Base-by-base conservation (phyloP, 2,113 vertebrate genomes). In the Spilogale gracilis region DNA sequence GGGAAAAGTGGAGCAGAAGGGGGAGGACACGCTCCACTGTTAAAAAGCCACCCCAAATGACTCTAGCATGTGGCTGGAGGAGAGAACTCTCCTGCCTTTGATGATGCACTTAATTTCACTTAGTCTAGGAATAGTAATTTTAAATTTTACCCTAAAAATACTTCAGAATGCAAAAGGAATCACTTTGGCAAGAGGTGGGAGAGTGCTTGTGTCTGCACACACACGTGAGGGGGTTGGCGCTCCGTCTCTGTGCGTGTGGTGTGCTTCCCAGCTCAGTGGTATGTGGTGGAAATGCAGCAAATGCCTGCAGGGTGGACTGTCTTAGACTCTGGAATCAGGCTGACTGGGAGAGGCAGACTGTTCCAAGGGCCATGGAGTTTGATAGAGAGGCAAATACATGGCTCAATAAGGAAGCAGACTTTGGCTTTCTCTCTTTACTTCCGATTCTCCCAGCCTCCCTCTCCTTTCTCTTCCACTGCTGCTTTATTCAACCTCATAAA, bases 401-500 rank as follows among this genome's bases (percentile, higher is more conserved):
- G 52, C 74, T 94, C 61, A 79, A 11, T 25, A 25, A 65, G 94
- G 76, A 95, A 54, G 82, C 69, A 81, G 4, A 13, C 88, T 89
- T 87, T 92, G 61, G n/a, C 48, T 90, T 94, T 96, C 73, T 96
- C 10, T 92, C 25, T 88, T 27, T 1, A 52, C 18, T 87, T 91
- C n/a, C n/a, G 58, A 7, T 60, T 73, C 88, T 63, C 58, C 23
- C 67, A n/a, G 0, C 11, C 25, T 16, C 43, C 78, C 38, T 78
- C 82, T 89, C n/a, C 74, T 65, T 80, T 95, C 32, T 94, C 21
- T 94, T 48, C 18, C 30, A 54, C 38, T n/a, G 23, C 20, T 95
- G 56, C 45, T 96, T 94, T 94, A 52, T 78, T 89, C 90, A 96
- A 48, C 90, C 48, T 73, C 74, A 67, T 80, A 78, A 81, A 38